Conservation (phyloP, 2,888 invertebrate genomes). For the Nephrocerus scutellatus region DNA sequence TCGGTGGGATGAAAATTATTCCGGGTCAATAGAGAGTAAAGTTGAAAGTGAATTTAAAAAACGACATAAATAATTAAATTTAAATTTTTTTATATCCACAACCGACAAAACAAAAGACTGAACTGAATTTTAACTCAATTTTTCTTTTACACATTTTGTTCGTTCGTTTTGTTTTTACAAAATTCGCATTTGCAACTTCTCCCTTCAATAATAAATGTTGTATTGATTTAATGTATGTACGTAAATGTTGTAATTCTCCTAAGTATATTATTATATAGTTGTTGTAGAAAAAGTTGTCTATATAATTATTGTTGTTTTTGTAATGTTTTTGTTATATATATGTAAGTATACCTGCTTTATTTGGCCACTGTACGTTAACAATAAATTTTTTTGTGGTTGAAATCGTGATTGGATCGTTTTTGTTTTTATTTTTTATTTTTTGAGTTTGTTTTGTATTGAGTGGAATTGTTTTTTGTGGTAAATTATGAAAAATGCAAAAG, state of each 20-base stretch:
- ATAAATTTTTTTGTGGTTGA: conserved; percentile 22
- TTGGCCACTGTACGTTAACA: conserved; percentile 35
- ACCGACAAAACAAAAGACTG: too few species aligned
- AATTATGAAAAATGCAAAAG: not conserved
- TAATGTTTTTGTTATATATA: not conserved
- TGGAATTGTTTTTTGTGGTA: conserved; percentile 5
- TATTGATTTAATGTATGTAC: too few species aligned
- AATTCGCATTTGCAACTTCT: too few species aligned
- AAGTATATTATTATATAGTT: conserved; percentile 10
- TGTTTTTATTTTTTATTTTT: conserved; percentile 13
- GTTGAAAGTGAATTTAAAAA: conserved; percentile 4
- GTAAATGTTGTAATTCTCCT: too few species aligned
- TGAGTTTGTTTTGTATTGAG: not conserved
- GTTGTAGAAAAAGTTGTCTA: conserved; percentile 25
- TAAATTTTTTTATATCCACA: conserved; percentile 19
- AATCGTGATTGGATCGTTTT: conserved; percentile 9
- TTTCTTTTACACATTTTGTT: conserved; percentile 9
- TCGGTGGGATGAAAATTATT: conserved; percentile 22
- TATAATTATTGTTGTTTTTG: too few species aligned
- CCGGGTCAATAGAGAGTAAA: too few species aligned
- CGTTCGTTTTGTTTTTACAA: conserved; percentile 4
- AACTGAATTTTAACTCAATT: too few species aligned
- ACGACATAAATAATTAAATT: conserved; percentile 11
- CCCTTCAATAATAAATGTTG: too few species aligned
- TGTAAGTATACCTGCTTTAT: conserved; percentile 31